Base-by-base conservation (phyloP, 2,888 invertebrate genomes). In the Globia sparganii region DNA sequence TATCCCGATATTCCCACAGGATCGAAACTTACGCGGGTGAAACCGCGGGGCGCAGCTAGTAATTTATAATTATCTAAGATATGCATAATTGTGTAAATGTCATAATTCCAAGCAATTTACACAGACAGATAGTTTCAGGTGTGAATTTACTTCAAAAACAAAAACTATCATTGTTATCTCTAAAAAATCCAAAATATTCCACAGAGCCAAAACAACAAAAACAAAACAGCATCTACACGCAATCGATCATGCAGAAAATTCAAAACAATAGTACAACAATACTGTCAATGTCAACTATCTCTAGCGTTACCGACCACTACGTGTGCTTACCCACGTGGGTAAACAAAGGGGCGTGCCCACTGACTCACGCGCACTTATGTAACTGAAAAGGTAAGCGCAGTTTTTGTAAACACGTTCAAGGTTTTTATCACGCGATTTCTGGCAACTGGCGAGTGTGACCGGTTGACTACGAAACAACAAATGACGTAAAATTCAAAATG, bases 401-500 rank as follows among this genome's bases (percentile, higher is more conserved):
- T 86, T 81, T 77, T 77, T 67, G 87, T 87, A 88, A 88, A 88
- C 87, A 88, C n/a, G 15, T 72, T 70, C 88, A 88, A 88, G 88
- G 88, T 77, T 84, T 46, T 2, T 64, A 88, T 80, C 87, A 80
- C 83, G 82, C 83, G 85, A 81, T 88, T 72, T 73, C 67, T 67
- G 66, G 68, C 66, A 31, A 66, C 67, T 67, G 66, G 68, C 66
- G 34, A 66, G 18, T 64, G 64, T 49, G 64, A 70, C 56, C 76
- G 53, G 72, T 74, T 58, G 71, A 71, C 53, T 72, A 65, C 53
- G 74, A 76, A 86, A 87, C 70, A 85, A 87, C 76, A 84, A 43
- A 49, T 87, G 81, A 85, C 89, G 83, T 84, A 73, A 28, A 46
- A 70, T 64, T 58, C 56, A 72, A 78, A 72, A 84, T 84, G 78